These are phyloP conservation scores for Mesocricetus auratus DNA, from an alignment of 2,113 vertebrate genomes.

Conservation along the genomic window DNA sequence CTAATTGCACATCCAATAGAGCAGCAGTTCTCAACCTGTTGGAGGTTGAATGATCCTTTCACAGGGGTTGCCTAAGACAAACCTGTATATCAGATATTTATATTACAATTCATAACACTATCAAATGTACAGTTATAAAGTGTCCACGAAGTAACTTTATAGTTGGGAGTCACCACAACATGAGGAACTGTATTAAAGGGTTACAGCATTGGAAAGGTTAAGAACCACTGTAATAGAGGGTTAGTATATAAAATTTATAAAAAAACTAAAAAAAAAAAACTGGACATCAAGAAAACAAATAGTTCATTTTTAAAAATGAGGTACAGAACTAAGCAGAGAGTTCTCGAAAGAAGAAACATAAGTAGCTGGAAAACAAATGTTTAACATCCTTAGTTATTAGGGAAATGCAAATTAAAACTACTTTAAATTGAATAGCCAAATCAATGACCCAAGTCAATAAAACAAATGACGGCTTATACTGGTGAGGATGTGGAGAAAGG, in stretches of 20 bases:
- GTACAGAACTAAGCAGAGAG: neutral
- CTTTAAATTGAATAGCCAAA: neutral
- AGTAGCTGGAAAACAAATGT: neutral
- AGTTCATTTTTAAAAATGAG: neutral
- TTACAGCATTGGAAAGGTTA: neutral
- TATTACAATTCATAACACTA: neutral
- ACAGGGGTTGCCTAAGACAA: neutral
- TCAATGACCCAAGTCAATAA: neutral
- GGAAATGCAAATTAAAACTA: neutral
- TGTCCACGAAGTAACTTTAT: neutral
- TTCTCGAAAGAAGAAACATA: neutral
- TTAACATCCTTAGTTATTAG: neutral
- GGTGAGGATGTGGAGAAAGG: neutral
- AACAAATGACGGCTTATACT: neutral
- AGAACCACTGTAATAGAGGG: neutral
- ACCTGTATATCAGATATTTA: neutral
- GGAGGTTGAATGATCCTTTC: neutral
- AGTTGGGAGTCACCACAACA: neutral
- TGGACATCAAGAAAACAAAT: neutral
- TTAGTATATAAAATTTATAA: neutral
- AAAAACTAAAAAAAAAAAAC: neutral
- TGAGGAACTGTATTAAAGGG: neutral
- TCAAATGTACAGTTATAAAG: neutral
- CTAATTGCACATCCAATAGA: neutral
- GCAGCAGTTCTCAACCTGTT: neutral